Evolutionary conservation across 1,140 invertebrate genomes (phyloP).

Genomic region (Trichonephila clavata): DNA sequence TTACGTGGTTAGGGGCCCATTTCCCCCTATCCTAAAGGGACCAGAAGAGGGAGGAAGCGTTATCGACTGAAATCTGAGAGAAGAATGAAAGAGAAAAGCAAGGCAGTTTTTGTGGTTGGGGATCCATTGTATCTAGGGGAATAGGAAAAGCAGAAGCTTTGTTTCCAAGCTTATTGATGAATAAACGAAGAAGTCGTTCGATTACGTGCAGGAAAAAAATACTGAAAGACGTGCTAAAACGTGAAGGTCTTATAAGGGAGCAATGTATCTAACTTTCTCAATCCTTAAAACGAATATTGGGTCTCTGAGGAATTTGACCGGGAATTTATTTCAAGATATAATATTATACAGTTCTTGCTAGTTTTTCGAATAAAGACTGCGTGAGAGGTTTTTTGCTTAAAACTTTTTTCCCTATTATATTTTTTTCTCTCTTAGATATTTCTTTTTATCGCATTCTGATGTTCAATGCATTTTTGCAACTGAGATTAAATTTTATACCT

Average conservation of each 20-base stretch:
- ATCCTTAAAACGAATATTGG: constrained; percentile 15
- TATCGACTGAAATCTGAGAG: constrained; percentile 65
- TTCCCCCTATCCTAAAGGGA: constrained; percentile 38
- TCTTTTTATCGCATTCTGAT: background rate
- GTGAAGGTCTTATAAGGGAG: constrained; percentile 2
- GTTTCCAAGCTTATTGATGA: constrained; percentile 47
- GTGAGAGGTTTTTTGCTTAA: background rate
- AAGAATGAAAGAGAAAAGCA: constrained; percentile 53
- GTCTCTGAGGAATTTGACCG: background rate
- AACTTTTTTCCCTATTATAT: background rate
- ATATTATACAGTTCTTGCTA: background rate
- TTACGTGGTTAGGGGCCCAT: constrained; percentile 42
- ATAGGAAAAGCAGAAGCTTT: constrained; percentile 25
- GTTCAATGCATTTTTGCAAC: background rate
- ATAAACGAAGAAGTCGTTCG: constrained; percentile 32
- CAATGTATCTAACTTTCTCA: background rate
- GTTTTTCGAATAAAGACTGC: background rate
- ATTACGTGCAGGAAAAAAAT: constrained; percentile 2
- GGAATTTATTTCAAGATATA: constrained; percentile 11
- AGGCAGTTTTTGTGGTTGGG: constrained; percentile 40
- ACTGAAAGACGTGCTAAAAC: constrained; percentile 3
- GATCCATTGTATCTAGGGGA: constrained; percentile 36
- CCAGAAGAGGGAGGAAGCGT: background rate
- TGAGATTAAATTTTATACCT: background rate
- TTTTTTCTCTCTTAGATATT: background rate